phyloP scores from a whole-genome alignment of 2,888 invertebrate genomes.

The Drosophila yooni region DNA sequence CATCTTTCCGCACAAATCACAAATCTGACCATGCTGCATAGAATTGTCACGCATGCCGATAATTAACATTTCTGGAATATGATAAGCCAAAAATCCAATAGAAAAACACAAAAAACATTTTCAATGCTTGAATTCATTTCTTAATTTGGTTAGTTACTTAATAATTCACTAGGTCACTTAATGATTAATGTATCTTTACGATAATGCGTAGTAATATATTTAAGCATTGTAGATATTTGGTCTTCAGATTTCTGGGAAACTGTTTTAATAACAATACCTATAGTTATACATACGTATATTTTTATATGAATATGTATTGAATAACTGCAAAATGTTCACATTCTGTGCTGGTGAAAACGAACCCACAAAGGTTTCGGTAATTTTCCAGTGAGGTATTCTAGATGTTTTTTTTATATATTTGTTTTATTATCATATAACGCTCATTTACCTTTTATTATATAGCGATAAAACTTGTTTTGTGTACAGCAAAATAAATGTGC shows the following conservation, averaged over 20 bases:
- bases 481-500: conserved; percentile 26
- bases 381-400: conserved; percentile 56
- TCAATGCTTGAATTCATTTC: not conserved
- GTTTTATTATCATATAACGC: conserved; percentile 19
- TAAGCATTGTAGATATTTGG: not conserved
- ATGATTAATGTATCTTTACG: not conserved
- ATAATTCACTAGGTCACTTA: not conserved
- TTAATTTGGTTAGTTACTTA: not conserved
- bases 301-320: not conserved
- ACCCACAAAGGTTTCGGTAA: conserved; percentile 23
- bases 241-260: not conserved
- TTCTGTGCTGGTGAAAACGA: conserved; percentile 7
- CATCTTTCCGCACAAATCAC: not conserved
- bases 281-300: no score
- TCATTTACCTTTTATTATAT: conserved; percentile 37
- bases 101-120: not conserved
- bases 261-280: not conserved
- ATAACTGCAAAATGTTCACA: not conserved
- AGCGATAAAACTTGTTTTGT: conserved; percentile 57
- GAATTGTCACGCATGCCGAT: not conserved
- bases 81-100: not conserved
- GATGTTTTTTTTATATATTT: conserved; percentile 32
- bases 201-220: not conserved
- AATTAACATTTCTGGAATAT: not conserved
- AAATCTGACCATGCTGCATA: not conserved